Base-by-base conservation (phyloP, 2,888 invertebrate species). In the Steromphala cineraria region DNA sequence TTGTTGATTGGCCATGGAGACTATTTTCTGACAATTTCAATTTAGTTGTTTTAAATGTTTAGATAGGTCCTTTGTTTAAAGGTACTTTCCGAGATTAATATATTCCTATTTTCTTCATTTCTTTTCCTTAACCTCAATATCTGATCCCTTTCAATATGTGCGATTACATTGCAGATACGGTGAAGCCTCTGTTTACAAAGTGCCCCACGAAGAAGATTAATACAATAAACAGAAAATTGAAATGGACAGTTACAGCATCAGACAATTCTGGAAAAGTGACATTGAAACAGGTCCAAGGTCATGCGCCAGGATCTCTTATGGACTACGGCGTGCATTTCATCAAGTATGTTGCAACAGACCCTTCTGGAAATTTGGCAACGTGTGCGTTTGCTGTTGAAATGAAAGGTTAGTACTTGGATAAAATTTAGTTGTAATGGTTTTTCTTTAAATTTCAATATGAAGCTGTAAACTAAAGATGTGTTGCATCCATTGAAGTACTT, bases 251-350 rank as follows among this genome's bases (percentile, higher is more conserved):
- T 4, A 53, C n/a, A 24, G 75, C 75, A 24, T 53, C 75, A 0
- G 75, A 75, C 46, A 75, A 52, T 24, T 75, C 75, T 10, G 75
- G 75, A 19, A 19, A 10, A 19, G 75, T 75, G 75, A 52, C 52
- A 7, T 46, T 75, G 75, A 24, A 52, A 19, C 75, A 75, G 52
- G 52, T 52, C 2, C 24, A 75, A 21, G 75, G 75, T 21, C 19
- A 15, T 8, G 53, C 24, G 2, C 75, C 75, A 21, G 52, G 52
- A 10, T 52, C 19, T 40, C 24, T 52, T 8, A 19, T 75, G 46
- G 52, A 24, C 24, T 46, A 21, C 21, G 75, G 75, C 8, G 24
- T 19, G 15, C 40, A 52, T 52, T 21, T 52, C 46, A 52, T 75
- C 24, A 40, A 75, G 24, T 53, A 75, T 24, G 52, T 52, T 0